These are phyloP conservation scores for Monoplex corrugatus DNA, from an alignment of 2,888 invertebrate species.

Conservation along the genomic window DNA sequence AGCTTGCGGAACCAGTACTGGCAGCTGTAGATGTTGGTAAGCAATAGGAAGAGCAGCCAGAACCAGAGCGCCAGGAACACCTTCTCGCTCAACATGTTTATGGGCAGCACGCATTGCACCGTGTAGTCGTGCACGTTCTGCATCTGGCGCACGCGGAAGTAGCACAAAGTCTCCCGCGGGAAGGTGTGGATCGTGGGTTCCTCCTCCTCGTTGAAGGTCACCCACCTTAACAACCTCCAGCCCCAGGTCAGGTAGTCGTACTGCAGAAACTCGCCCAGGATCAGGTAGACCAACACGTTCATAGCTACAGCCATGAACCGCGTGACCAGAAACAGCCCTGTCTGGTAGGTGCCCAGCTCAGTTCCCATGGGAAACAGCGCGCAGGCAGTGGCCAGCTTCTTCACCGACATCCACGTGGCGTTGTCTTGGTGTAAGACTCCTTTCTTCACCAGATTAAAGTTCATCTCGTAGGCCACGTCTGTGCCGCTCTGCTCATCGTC, in stretches of 20 bases:
- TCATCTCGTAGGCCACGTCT: constrained; percentile 63
- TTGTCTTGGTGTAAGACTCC: constrained; percentile 81
- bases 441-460: constrained; percentile 76
- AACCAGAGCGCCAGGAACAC: constrained; percentile 83
- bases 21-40: constrained; percentile 51
- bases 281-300: not conserved
- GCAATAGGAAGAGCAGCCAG: constrained; percentile 81
- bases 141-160: constrained; percentile 82
- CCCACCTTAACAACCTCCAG: constrained; percentile 71
- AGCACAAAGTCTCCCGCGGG: constrained; percentile 81
- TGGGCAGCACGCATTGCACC: constrained; percentile 81
- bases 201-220: constrained; percentile 81
- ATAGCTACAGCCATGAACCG: constrained; percentile 5
- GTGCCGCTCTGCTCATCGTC: not conserved
- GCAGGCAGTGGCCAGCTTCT: constrained; percentile 82
- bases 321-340: constrained; percentile 35
- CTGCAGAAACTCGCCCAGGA: constrained; percentile 82
- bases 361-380: constrained; percentile 81
- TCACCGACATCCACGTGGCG: constrained; percentile 81
- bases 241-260: constrained; percentile 81
- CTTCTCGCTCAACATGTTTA: constrained; percentile 79
- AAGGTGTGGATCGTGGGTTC: constrained; percentile 78
- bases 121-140: constrained; percentile 82
- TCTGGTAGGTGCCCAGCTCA: constrained; percentile 40
- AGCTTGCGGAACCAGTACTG: constrained; percentile 52